Evolutionary conservation across 2,888 invertebrate genomes (phyloP).

Genomic region (Plebejus anna): DNA sequence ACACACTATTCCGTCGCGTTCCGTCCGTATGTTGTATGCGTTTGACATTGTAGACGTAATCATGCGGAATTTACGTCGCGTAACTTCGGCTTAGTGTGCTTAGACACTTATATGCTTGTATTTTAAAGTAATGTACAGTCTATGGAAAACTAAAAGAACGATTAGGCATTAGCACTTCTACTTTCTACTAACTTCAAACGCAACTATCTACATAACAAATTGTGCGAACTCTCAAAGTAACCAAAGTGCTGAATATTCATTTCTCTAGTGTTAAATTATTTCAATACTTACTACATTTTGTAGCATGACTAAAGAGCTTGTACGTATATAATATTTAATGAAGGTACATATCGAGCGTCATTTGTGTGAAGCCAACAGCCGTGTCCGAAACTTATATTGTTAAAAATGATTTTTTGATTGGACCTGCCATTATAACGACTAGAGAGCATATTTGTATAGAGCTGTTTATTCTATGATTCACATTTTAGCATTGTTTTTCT

Average conservation of each 20-base stretch:
- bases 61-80: no score
- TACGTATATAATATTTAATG: slow-evolving; percentile 30
- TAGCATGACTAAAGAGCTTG: neutral
- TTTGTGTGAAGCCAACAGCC: slow-evolving; percentile 65
- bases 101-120: no score
- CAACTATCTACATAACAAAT: neutral
- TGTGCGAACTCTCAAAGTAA: neutral
- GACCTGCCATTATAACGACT: slow-evolving; percentile 66
- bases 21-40: no score
- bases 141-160: neutral
- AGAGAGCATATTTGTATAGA: slow-evolving; percentile 54
- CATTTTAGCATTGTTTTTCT: neutral
- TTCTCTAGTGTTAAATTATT: neutral
- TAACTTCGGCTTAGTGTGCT: no score
- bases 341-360: slow-evolving; percentile 42
- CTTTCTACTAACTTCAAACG: no score
- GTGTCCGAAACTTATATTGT: slow-evolving; percentile 72
- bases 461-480: slow-evolving; percentile 39
- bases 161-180: no score
- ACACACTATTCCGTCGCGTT: no score
- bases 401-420: slow-evolving; percentile 80
- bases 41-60: no score
- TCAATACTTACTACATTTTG: neutral
- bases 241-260: neutral
- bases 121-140: neutral